Evolutionary conservation across 2,797 vertebrate species (phyloP).

Genomic region (Sebastes oblongus): DNA sequence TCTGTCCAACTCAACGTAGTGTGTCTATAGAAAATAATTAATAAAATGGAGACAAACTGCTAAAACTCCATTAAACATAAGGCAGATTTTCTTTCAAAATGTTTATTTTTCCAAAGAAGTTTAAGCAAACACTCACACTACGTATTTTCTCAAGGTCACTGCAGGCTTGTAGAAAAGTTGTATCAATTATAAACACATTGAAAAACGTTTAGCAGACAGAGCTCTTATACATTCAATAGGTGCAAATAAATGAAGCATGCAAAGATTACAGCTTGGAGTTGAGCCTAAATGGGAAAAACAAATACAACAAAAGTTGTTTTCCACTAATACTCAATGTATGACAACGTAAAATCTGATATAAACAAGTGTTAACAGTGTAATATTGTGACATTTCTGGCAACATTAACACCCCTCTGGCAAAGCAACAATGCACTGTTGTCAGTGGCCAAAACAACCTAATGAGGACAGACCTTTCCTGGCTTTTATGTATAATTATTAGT

Average conservation of each 20-base stretch:
- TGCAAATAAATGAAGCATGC: background rate
- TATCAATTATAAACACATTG: background rate
- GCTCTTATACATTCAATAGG: background rate
- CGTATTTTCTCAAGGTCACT: background rate
- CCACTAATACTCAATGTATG: background rate
- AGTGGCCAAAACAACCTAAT: background rate
- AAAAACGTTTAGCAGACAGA: background rate
- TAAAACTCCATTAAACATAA: background rate
- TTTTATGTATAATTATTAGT: background rate
- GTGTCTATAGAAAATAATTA: background rate
- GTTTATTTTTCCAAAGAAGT: background rate
- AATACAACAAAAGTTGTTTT: background rate
- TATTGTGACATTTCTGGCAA: constrained; percentile 4
- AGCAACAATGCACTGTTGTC: constrained; percentile 6
- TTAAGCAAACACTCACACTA: background rate
- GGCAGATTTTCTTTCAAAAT: background rate
- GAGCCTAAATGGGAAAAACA: background rate
- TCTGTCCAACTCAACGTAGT: background rate
- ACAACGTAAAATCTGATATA: background rate
- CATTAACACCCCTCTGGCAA: background rate
- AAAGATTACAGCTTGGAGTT: background rate
- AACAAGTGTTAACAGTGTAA: background rate
- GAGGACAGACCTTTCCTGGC: constrained; percentile 3
- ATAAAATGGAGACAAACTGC: background rate
- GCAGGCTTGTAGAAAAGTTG: background rate